Evolutionary conservation across 2,888 invertebrate species (phyloP).

Genomic region (Asteroscopus sphinx): DNA sequence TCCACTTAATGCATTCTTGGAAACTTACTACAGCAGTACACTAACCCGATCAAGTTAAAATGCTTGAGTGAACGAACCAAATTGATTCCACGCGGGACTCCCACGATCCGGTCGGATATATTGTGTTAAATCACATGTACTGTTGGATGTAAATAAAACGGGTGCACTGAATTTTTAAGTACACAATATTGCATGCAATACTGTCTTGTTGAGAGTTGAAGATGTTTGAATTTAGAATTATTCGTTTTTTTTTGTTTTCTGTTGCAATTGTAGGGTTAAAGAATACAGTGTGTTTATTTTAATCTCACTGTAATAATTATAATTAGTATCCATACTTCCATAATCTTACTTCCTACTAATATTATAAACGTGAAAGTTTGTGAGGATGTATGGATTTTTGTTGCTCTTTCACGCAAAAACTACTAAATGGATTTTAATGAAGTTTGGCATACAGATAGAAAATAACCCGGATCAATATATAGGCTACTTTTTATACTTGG

Average conservation of each 20-base stretch:
- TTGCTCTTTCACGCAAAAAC: too few species aligned
- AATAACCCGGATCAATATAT: too few species aligned
- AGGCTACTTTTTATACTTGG: too few species aligned
- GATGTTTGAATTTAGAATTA: conserved; percentile 18
- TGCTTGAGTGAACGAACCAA: conserved; percentile 58
- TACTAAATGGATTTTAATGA: too few species aligned
- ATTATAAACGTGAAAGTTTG: too few species aligned
- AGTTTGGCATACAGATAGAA: too few species aligned
- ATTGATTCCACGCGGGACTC: conserved; percentile 61
- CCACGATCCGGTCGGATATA: conserved; percentile 54
- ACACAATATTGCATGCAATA: conserved; percentile 38
- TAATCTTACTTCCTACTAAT: too few species aligned
- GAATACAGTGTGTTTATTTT: background rate
- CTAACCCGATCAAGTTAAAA: conserved; percentile 60
- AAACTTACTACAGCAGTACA: conserved; percentile 42
- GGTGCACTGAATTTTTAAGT: conserved; percentile 40
- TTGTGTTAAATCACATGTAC: conserved; percentile 61
- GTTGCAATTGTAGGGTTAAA: conserved; percentile 6
- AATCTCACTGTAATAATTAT: too few species aligned
- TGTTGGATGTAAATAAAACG: conserved; percentile 49
- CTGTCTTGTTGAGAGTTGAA: conserved; percentile 26
- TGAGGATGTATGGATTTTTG: too few species aligned
- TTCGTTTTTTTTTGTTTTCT: conserved; percentile 4
- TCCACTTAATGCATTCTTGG: conserved; percentile 45
- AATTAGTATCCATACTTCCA: too few species aligned